Percentiles rank a stretch among this genome's conserved stretches.
These are phyloP conservation scores for Bambusicola thoracicus DNA, from an alignment of 2,113 vertebrate genomes.

Conservation along the genomic window DNA sequence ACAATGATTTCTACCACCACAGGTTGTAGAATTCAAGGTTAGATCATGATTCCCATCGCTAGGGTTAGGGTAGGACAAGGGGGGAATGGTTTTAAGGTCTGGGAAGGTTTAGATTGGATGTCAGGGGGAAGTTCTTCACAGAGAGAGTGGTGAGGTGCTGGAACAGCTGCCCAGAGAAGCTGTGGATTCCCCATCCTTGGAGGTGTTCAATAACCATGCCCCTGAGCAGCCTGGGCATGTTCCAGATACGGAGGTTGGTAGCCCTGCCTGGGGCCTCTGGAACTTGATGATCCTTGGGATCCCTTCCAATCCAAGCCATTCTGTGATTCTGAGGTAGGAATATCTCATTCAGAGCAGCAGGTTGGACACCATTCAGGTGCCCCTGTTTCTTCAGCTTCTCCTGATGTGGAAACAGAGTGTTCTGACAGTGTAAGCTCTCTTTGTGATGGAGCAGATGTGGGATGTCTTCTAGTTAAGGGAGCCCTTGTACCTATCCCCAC, in stretches of 20 bases:
- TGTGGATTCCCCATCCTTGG: too few relatives aligned
- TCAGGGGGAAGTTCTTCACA: too few relatives aligned
- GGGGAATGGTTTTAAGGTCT: too few relatives aligned
- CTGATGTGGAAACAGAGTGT: neutral
- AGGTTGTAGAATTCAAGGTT: neutral
- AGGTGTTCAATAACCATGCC: too few relatives aligned
- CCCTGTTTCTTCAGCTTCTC: neutral
- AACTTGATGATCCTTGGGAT: too few relatives aligned
- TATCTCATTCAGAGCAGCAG: neutral
- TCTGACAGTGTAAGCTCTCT: neutral
- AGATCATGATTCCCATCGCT: rapidly evolving
- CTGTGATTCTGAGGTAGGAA: neutral
- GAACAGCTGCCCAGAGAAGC: too few relatives aligned
- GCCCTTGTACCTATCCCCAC: neutral
- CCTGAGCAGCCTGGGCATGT: too few relatives aligned
- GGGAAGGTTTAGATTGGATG: too few relatives aligned
- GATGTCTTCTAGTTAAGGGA: neutral
- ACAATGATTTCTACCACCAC: neutral
- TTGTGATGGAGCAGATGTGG: neutral
- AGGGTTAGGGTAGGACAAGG: neutral
- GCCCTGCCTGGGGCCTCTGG: too few relatives aligned
- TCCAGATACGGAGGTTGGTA: too few relatives aligned
- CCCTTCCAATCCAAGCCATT: too few relatives aligned
- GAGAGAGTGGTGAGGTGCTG: too few relatives aligned
- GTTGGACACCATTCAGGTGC: neutral